These are phyloP conservation scores for Perognathus longimembris DNA, from an alignment of 2,113 vertebrate species.

Conservation along the genomic window DNA sequence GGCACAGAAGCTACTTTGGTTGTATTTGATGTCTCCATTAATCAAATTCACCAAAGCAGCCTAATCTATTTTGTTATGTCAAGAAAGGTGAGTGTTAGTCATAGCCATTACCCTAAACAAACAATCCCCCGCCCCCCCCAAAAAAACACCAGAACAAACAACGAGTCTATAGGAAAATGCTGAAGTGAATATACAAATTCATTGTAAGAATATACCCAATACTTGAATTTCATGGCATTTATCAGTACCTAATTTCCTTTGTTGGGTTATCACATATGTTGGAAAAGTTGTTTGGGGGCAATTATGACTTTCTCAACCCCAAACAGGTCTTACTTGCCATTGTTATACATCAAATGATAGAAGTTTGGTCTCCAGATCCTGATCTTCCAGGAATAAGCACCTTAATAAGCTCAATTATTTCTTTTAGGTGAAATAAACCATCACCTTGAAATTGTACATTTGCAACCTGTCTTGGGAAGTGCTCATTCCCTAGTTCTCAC, in stretches of 20 bases:
- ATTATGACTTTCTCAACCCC: constrained; percentile 10
- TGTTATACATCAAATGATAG: constrained; percentile 8
- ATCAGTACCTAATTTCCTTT: background rate
- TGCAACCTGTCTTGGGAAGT: constrained; percentile 46
- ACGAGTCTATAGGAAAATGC: background rate
- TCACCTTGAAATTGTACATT: constrained; percentile 73
- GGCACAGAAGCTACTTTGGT: background rate
- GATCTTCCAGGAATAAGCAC: background rate
- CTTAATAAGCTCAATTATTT: constrained; percentile 68
- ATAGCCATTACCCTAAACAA: background rate
- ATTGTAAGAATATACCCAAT: constrained; percentile 5
- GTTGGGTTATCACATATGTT: background rate
- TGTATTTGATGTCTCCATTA: background rate
- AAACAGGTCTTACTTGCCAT: constrained; percentile 24
- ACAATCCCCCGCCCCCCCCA: no score
- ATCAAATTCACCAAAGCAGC: background rate
- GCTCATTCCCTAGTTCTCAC: constrained; percentile 45
- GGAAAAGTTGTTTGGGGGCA: background rate
- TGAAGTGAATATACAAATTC: background rate
- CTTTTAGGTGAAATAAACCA: constrained; percentile 64
- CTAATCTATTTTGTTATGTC: background rate
- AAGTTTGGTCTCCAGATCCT: constrained; percentile 43
- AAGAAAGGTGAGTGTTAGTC: background rate
- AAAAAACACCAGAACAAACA: no score
- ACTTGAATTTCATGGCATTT: background rate